Evolutionary conservation across 2,113 vertebrate genomes (phyloP), one percentile per base, ranked within the genome.

Genomic region (Cynoglossus semilaevis): DNA sequence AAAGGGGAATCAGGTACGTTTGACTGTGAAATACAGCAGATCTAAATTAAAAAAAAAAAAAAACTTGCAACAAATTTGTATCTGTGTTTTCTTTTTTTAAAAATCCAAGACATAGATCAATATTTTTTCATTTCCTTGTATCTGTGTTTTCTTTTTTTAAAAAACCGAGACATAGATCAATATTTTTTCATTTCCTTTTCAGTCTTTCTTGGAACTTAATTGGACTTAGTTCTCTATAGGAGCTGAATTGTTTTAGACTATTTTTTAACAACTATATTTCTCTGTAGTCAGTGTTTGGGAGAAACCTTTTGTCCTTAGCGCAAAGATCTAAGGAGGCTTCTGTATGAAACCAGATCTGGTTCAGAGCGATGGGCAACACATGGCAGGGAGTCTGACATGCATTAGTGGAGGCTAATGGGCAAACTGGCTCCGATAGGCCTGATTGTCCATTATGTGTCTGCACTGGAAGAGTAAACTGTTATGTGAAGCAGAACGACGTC

Each of bases 341-440:
- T 54, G 54, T 73, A 67, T 88, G 86, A 85, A 88, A 88, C 76
- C 56, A 72, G 80, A 88, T 77, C 79, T 42, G 10, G 63, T 51
- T 54, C 48, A 54, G 55, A 81, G 81, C 77, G 84, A 80, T 70
- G 73, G 82, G 70, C 74, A 79, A 63, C 7, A 37, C 51, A 69
- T 76, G 72, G 70, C 38, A 1, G 47, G 56, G 71, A 73, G 67
- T 66, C 46, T 66, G 76, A 76, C 74, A 55, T 19, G 68, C 83
- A 88, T 83, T 81, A 85, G 73, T 63, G 38, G 58, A 5, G 56
- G 67, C 74, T 87, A 88, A 89, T 89, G 84, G 87, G 67, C 51
- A 70, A 76, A 74, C 84, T 87, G 87, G 86, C 85, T 85, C 83
- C 15, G 9, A 63, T 16, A 70, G 66, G 59, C 74, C 68, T 13